Percentiles rank a stretch among this genome's conserved stretches.
These are phyloP conservation scores for Liodrosophila aerea DNA, from an alignment of 2,888 invertebrate species.

Conservation along the genomic window DNA sequence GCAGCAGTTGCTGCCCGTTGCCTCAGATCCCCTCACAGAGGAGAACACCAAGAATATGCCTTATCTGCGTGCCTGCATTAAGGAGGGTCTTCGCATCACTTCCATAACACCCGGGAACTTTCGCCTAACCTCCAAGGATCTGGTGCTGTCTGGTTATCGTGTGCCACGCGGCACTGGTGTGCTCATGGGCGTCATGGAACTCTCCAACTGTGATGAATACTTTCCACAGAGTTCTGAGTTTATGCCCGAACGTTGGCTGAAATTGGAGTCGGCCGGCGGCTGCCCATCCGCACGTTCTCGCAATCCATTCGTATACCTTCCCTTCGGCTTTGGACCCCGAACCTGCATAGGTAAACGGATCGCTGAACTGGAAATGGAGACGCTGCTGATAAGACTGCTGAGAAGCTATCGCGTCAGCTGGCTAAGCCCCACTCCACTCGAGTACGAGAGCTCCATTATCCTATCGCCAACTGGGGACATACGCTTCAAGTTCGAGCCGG, in stretches of 20 bases:
- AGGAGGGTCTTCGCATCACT: conserved; percentile 87
- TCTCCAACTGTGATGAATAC: conserved; percentile 85
- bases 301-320: conserved; percentile 82
- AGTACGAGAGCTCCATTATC: conserved; percentile 76
- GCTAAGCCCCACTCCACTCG: conserved; percentile 60
- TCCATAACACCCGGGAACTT: conserved; percentile 86
- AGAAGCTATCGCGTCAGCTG: conserved; percentile 78
- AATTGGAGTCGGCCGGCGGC: conserved; percentile 44
- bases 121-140: conserved; percentile 84
- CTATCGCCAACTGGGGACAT: conserved; percentile 80
- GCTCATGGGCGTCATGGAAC: conserved; percentile 88
- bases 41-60: conserved; percentile 83
- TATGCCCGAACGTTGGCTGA: conserved; percentile 90
- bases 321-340: conserved; percentile 88
- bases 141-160: conserved; percentile 86
- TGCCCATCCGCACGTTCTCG: conserved; percentile 64
- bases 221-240: conserved; percentile 86
- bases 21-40: conserved; percentile 81
- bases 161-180: conserved; percentile 88
- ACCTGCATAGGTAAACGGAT: conserved; percentile 89
- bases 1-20: conserved; percentile 79
- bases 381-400: conserved; percentile 82
- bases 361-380: conserved; percentile 88
- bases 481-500: conserved; percentile 77
- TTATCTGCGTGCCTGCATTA: conserved; percentile 89